These are phyloP conservation scores for roundworm (Caenorhabditis elegans) DNA, from an alignment of 1,140 invertebrate species.

Conservation along the genomic window WBcel235 BX284603.4:4134001-4134500, in stretches of 20 bases:
- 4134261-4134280: background rate
- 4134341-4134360: conserved; percentile 57
- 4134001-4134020: background rate
- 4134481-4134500: background rate
- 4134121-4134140: conserved; percentile 10
- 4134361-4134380: conserved; percentile 58
- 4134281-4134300: conserved; percentile 16
- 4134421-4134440: background rate
- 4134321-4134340: conserved; percentile 48
- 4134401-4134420: conserved; percentile 45
- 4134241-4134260: background rate
- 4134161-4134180: conserved; percentile 17
- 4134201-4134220: conserved; percentile 19
- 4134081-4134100: background rate
- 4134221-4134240: conserved; percentile 1
- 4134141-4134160: background rate
- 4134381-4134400: conserved; percentile 55
- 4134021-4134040: background rate
- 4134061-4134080: background rate
- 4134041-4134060: no score
- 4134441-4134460: background rate
- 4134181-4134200: conserved; percentile 16
- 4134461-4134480: background rate
- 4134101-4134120: background rate
- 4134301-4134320: background rate